Conservation (phyloP, 2,888 invertebrate genomes). For the Macaria notata region DNA sequence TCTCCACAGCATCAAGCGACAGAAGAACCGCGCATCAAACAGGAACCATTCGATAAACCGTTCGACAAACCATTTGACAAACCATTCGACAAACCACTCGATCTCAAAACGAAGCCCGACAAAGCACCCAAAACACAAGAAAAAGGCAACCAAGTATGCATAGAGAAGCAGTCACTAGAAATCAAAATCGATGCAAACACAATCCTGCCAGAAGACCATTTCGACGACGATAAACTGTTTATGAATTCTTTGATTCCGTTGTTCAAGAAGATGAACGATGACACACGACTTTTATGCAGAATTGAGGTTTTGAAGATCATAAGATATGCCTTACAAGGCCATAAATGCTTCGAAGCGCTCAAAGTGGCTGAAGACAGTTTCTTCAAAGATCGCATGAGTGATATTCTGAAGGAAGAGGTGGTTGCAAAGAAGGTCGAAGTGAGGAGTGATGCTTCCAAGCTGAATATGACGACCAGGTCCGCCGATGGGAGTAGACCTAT, state of each 20-base stretch:
- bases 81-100: conserved; percentile 58
- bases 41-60: conserved; percentile 58
- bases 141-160: conserved; percentile 58
- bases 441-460: conserved; percentile 41
- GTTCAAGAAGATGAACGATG: conserved; percentile 75
- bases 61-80: conserved; percentile 44
- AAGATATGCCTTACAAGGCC: conserved; percentile 64
- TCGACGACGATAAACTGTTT: conserved; percentile 70
- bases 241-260: conserved; percentile 72
- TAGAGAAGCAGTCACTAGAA: conserved; percentile 55
- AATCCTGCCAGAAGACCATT: conserved; percentile 70
- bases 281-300: conserved; percentile 64
- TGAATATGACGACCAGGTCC: conserved; percentile 71
- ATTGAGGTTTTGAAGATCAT: conserved; percentile 73
- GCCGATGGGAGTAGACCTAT: conserved; percentile 70
- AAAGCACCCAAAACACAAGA: conserved; percentile 51
- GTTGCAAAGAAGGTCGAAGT: conserved; percentile 33
- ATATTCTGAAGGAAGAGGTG: conserved; percentile 53
- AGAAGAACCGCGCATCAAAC: conserved; percentile 61
- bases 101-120: conserved; percentile 61
- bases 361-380: conserved; percentile 60
- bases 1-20: conserved; percentile 67
- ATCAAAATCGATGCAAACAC: conserved; percentile 71
- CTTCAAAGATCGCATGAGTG: conserved; percentile 54
- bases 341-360: conserved; percentile 64